Base-by-base conservation (phyloP, 2,888 invertebrate species). In the Synergus japonicus region DNA sequence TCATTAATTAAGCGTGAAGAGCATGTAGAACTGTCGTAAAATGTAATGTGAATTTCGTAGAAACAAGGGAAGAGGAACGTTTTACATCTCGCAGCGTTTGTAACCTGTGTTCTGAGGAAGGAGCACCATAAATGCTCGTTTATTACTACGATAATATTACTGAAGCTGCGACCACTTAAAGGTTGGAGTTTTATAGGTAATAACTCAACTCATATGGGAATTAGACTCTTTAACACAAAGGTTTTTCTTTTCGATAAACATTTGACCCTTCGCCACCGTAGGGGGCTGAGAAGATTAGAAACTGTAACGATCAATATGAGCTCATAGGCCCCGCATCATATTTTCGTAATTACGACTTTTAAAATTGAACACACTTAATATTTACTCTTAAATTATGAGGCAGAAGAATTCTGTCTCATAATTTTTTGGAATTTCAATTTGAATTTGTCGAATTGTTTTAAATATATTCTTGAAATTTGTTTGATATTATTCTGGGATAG, bases 121-220 rank as follows among this genome's bases (percentile, higher is more conserved):
- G 84, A 83, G 83, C 81, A 85, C 86, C 89, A 89, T 90, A 89
- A 89, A 89, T 87, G 89, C 83, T 83, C 88, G 86, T 90, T 89
- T 90, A 90, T 89, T 89, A 89, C 89, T 81, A 83, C 86, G 87
- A 87, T 89, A 89, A 90, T 90, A 90, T 90, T 88, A 89, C 89
- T 88, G 87, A 83, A 82, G 86, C 84, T 81, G 84, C 79, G 85
- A 86, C 86, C 87, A 86, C 87, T 87, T 84, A 86, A 89, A 87
- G 86, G 84, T 86, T 86, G 82, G 83, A 85, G 81, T 89, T 90
- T 89, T 89, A 90, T 90, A 87, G 89, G 87, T 89, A 87, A 89
- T 89, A 90, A 90, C 87, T 91, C 89, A 90, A 90, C 87, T 91
- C 89, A 90, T 88, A 87, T 86, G 85, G 82, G 86, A 90, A 90